Evolutionary conservation across 2,797 vertebrate species (phyloP), one percentile per base, ranked within the genome.

Genomic region (Botia almorhae): DNA sequence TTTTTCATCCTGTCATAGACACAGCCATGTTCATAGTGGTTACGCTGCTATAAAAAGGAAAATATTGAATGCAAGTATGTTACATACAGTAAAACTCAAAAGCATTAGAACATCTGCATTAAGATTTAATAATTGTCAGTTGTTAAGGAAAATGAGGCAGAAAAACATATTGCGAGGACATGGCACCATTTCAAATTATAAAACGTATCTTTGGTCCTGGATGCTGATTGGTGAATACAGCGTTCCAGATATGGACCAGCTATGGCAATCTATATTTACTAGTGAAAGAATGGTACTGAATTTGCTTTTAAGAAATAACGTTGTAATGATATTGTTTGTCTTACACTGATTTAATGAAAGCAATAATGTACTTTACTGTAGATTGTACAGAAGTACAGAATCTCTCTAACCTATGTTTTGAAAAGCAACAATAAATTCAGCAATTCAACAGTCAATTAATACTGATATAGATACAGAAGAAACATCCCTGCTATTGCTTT

Each of bases 21-120:
- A 1, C 78, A 43, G 50, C 90, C 33, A 84, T 92, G 93, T 75
- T 89, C 91, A 71, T 93, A 92, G 83, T 81, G 17, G 89, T 92
- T 93, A 10, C 81, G 85, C 89, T 91, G 90, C 81, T 84, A 88
- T 69, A 75, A 46, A 29, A 67, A 29, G 53, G 19, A 76, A 21
- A 61, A 50, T 11, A 58, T 69, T 19, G 7, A 69, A 13, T 61
- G 17, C 46, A 51, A 56, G 64, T 48, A 26, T 33, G 64, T 63
- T 26, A 6, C 12, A 26, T 21, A 58, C 16, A 55, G 53, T n/a
- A n/a, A n/a, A 55, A 26, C 16, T 33, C 8, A 13, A 69, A 33
- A 29, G 5, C 77, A 64, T 70, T 63, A 64, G 10, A 29, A 4
- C 3, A 5, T 33, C 33, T 46, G 43, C 10, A 11, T 46, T 46